Percentiles rank a stretch among this genome's conserved stretches.
phyloP scores from a whole-genome alignment of 2,797 vertebrate species.

The Aphelocoma californica region DNA sequence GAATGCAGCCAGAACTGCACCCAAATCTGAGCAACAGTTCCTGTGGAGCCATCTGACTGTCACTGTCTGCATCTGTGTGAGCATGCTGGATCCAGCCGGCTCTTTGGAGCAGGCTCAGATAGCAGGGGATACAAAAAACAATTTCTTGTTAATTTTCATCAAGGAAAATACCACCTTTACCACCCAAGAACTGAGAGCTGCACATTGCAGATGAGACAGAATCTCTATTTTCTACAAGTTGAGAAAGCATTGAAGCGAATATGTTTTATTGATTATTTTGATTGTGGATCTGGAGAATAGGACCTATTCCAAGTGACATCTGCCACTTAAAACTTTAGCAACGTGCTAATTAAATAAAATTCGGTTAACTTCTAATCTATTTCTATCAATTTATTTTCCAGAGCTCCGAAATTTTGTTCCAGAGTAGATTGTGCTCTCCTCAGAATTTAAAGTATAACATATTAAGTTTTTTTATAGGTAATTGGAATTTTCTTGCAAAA shows the following conservation, averaged over 20 bases:
- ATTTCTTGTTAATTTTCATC: neutral
- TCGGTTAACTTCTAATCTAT: slow-evolving; percentile 20
- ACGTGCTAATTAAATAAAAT: slow-evolving; percentile 5
- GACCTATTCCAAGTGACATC: slow-evolving; percentile 14
- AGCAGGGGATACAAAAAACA: neutral
- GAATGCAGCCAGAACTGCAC: neutral
- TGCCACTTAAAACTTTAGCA: slow-evolving; percentile 19
- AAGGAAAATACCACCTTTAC: neutral
- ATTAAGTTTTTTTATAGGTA: neutral
- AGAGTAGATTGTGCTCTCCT: neutral
- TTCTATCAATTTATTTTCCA: slow-evolving; percentile 3
- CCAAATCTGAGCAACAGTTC: neutral
- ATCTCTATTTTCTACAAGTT: neutral
- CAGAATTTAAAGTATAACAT: neutral
- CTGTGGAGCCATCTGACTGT: neutral
- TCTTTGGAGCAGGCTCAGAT: neutral
- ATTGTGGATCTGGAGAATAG: neutral
- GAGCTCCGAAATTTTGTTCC: neutral
- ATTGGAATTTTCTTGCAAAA: slow-evolving; percentile 10
- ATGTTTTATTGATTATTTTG: slow-evolving; percentile 30
- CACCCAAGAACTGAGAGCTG: neutral
- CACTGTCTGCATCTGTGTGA: neutral
- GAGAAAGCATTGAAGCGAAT: neutral
- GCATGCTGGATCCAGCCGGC: neutral
- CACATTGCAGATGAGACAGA: neutral